A percentile compares a stretch with the other conserved stretches of the same genome.
These are phyloP conservation scores for Chaenocephalus aceratus DNA, from an alignment of 2,113 vertebrate genomes.

Conservation along the genomic window DNA sequence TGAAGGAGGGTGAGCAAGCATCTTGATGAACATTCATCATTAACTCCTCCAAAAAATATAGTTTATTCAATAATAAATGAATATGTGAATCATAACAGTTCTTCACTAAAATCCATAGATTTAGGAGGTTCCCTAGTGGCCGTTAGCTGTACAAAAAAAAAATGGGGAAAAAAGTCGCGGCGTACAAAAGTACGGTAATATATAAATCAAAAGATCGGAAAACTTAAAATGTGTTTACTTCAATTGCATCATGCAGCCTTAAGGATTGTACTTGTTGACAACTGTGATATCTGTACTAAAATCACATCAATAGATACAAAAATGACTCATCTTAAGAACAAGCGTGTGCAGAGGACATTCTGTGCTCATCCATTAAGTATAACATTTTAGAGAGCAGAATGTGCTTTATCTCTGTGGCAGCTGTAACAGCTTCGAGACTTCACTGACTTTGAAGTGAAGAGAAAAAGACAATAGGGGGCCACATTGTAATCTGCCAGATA, in stretches of 20 bases:
- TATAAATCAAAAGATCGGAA: neutral
- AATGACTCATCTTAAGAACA: neutral
- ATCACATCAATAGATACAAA: neutral
- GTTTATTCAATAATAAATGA: too few relatives aligned
- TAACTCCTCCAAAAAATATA: too few relatives aligned
- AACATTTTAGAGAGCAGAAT: slow-evolving; percentile 33
- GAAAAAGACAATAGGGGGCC: slow-evolving; percentile 38
- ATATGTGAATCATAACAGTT: too few relatives aligned
- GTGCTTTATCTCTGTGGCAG: slow-evolving; percentile 43
- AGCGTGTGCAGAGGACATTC: slow-evolving; percentile 39
- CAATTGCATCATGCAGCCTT: neutral
- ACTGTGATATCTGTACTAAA: neutral
- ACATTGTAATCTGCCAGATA: slow-evolving; percentile 42
- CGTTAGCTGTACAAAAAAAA: too few relatives aligned
- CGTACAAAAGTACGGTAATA: too few relatives aligned
- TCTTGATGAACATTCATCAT: too few relatives aligned
- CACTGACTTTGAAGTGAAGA: slow-evolving; percentile 52
- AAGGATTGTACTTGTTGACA: neutral
- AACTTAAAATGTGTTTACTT: neutral
- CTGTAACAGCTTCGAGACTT: slow-evolving; percentile 42
- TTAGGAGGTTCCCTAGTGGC: too few relatives aligned
- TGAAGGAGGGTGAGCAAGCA: too few relatives aligned
- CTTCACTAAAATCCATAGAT: too few relatives aligned
- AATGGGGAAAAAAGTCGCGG: too few relatives aligned
- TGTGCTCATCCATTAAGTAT: slow-evolving; percentile 25